Evolutionary conservation across 37 sponge, comb jelly and placozoan genomes (phyloP).

Genomic region (Spongilla lacustris): DNA sequence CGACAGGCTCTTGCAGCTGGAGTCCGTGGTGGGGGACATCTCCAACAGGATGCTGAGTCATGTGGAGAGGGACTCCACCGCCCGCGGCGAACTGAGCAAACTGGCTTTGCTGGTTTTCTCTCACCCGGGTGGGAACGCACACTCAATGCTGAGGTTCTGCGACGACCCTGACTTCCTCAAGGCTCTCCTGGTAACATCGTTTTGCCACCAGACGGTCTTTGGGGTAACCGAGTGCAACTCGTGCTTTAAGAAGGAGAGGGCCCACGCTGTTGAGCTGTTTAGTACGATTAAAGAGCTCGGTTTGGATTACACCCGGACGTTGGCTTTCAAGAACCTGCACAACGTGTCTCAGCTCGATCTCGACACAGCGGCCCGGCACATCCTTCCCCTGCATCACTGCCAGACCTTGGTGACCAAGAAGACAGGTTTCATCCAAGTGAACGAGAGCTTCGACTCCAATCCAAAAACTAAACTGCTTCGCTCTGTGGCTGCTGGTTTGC

Average conservation of each 20-base stretch:
- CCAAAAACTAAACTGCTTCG: slow-evolving; percentile 1
- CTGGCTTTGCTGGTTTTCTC: slow-evolving; percentile 9
- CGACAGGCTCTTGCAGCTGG: slow-evolving; percentile 49
- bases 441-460: slow-evolving; percentile 21
- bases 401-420: not conserved
- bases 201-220: slow-evolving; percentile 26
- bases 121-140: not conserved
- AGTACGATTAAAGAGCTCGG: not conserved
- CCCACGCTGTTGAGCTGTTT: not conserved
- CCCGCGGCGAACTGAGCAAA: slow-evolving; percentile 9
- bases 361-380: not conserved
- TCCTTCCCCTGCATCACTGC: slow-evolving; percentile 19
- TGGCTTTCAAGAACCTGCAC: not conserved
- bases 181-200: slow-evolving; percentile 57
- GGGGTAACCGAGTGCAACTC: slow-evolving; percentile 27
- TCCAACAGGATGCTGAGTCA: slow-evolving; percentile 10
- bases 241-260: not conserved
- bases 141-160: slow-evolving; percentile 21
- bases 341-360: slow-evolving; percentile 2
- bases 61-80: slow-evolving; percentile 23
- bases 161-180: slow-evolving; percentile 28
- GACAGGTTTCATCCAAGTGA: slow-evolving; percentile 11
- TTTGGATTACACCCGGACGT: slow-evolving; percentile 13
- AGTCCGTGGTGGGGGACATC: slow-evolving; percentile 45
- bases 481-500: not conserved